A percentile compares a stretch with the other conserved stretches of the same genome.
phyloP scores from a whole-genome alignment of 2,888 invertebrate species.

The Urechis unicinctus region DNA sequence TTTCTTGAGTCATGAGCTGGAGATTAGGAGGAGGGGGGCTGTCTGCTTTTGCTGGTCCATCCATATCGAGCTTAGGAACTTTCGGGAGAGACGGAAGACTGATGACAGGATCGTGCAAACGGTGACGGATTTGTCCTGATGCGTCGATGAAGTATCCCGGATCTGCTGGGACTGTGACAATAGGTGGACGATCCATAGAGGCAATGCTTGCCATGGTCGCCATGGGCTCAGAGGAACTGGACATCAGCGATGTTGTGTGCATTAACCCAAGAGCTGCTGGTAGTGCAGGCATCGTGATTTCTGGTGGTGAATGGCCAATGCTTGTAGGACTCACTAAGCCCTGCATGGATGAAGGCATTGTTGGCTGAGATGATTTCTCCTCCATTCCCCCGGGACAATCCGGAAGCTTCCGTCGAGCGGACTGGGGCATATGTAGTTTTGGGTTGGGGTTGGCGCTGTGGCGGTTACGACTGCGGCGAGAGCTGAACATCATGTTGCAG shows the following conservation, averaged over 20 bases:
- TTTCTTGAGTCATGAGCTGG: no score
- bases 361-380: not conserved
- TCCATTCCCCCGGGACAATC: conserved; percentile 50
- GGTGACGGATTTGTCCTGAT: not conserved
- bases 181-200: not conserved
- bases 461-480: conserved; percentile 85
- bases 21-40: not conserved
- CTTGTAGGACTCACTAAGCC: not conserved
- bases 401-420: conserved; percentile 71
- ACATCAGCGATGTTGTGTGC: not conserved
- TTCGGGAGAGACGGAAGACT: conserved; percentile 31
- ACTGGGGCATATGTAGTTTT: conserved; percentile 92
- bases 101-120: not conserved
- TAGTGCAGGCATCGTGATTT: not conserved
- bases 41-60: not conserved
- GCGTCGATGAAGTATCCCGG: conserved; percentile 8
- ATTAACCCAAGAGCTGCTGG: not conserved
- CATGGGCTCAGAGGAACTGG: not conserved
- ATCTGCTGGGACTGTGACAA: conserved; percentile 1
- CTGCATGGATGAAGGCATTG: not conserved
- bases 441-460: conserved; percentile 98
- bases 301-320: not conserved
- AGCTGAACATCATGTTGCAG: conserved; percentile 99
- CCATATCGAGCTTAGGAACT: conserved; percentile 26
- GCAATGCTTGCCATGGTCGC: not conserved